Base-by-base conservation (phyloP, 2,888 invertebrate genomes). In the Colostygia pectinataria region DNA sequence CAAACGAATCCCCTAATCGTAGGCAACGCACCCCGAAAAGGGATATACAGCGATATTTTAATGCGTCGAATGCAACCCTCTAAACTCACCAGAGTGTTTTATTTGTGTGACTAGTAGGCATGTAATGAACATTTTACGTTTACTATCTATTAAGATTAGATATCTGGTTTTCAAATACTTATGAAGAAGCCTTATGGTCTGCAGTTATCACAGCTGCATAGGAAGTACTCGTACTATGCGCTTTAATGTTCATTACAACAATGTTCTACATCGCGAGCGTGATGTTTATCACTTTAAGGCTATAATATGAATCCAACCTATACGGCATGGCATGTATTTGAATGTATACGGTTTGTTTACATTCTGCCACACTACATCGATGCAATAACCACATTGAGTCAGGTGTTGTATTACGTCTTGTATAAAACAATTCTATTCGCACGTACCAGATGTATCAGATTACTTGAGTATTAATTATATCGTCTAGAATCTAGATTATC, bases 21-120 rank as follows among this genome's bases (percentile, higher is more conserved):
- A 77, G 76, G 77, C 72, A 71, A 64, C 77, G 76, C 83, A 83
- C 88, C 84, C 88, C 80, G 75, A 79, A 74, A 80, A 75, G 74
- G 79, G 82, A 75, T 77, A 75, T 77, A 60, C 55, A 63, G 68
- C 71, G 76, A 79, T 83, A 82, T 83, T 83, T 86, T 81, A 83
- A 74, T 74, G 58, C 59, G 57, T 53, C 57, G 65, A 66, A 63
- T 56, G 52, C 56, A 51, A 58, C 58, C 60, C 56, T 53, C 53
- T 29, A 18, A n/a, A 41, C 40, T 41, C 24, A 40, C 31, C 27
- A 27, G 24, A 42, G 33, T 43, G 25, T 44, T 47, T 46, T 55
- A 51, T 51, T 32, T 36, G 48, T 47, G 12, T 33, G 25, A 27
- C 23, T 37, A 37, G 9, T 37, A 7, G 25, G 13, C 24, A 37